Evolutionary conservation across 2,888 invertebrate species (phyloP).

Genomic region (Diachrysia chrysitis): DNA sequence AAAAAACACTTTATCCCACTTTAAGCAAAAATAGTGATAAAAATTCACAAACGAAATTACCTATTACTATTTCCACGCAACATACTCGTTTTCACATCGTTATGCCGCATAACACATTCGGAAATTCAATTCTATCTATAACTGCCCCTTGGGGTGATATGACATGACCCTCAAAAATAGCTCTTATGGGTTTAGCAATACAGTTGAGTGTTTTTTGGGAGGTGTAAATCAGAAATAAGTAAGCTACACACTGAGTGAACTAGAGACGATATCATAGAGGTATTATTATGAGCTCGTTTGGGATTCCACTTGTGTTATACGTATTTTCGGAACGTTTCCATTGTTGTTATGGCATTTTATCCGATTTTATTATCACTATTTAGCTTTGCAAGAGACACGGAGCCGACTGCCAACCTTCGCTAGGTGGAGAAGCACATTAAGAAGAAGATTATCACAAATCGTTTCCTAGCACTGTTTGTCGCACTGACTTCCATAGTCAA

Average conservation of each 20-base stretch:
- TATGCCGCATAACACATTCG: slow-evolving; percentile 69
- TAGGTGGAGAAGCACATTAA: too few relatives aligned
- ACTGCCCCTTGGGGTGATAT: slow-evolving; percentile 39
- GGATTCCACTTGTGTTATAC: slow-evolving; percentile 83
- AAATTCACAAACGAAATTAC: slow-evolving; percentile 36
- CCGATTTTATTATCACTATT: neutral
- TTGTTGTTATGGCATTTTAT: slow-evolving; percentile 23
- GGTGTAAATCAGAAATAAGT: slow-evolving; percentile 70
- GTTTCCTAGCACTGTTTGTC: too few relatives aligned
- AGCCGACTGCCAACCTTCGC: too few relatives aligned
- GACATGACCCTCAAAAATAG: slow-evolving; percentile 33
- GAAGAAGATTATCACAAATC: too few relatives aligned
- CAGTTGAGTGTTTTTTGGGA: slow-evolving; percentile 51
- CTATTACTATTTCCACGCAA: slow-evolving; percentile 69
- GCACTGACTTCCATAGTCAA: too few relatives aligned
- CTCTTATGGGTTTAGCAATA: slow-evolving; percentile 43
- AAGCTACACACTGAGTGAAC: slow-evolving; percentile 73
- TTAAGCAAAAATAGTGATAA: slow-evolving; percentile 24
- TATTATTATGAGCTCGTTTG: slow-evolving; percentile 87
- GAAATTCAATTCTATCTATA: slow-evolving; percentile 77
- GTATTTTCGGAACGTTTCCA: slow-evolving; percentile 65
- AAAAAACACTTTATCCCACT: too few relatives aligned
- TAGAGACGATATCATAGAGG: slow-evolving; percentile 80
- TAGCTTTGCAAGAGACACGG: too few relatives aligned
- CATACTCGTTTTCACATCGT: slow-evolving; percentile 74